Conservation (phyloP, 2,113 vertebrate genomes). For the Xiphorhynchus elegans region DNA sequence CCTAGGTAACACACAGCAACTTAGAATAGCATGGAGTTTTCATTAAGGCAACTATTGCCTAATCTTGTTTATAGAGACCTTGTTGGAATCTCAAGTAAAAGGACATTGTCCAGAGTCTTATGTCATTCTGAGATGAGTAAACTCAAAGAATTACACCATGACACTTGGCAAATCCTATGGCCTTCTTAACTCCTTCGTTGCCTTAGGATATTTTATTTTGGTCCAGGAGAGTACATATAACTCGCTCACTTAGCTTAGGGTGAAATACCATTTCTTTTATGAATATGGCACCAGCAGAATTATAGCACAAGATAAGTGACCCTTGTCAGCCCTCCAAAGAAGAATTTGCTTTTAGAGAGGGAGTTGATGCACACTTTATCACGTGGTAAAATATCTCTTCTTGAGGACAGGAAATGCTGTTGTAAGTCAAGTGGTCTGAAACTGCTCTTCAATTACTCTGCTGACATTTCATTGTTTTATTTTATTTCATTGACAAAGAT, state of each 20-base stretch:
- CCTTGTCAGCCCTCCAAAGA: constrained; percentile 5
- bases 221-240: background rate
- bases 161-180: background rate
- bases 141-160: background rate
- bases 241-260: background rate
- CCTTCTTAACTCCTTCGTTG: constrained; percentile 31
- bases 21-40: background rate
- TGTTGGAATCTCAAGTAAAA: constrained; percentile 1
- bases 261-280: constrained; percentile 26
- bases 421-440: background rate
- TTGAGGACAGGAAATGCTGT: background rate
- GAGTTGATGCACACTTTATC: background rate
- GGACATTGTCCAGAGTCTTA: background rate
- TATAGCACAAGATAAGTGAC: background rate
- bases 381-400: background rate
- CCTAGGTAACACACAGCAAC: background rate
- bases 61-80: background rate
- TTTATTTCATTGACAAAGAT: background rate
- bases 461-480: background rate
- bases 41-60: background rate
- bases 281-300: background rate
- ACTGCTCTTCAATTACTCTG: background rate
- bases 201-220: constrained; percentile 11
- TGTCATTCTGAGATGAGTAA: background rate
- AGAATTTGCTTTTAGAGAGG: constrained; percentile 1